Conservation (phyloP, 2,113 vertebrate genomes). For the Pteropus alecto region DNA sequence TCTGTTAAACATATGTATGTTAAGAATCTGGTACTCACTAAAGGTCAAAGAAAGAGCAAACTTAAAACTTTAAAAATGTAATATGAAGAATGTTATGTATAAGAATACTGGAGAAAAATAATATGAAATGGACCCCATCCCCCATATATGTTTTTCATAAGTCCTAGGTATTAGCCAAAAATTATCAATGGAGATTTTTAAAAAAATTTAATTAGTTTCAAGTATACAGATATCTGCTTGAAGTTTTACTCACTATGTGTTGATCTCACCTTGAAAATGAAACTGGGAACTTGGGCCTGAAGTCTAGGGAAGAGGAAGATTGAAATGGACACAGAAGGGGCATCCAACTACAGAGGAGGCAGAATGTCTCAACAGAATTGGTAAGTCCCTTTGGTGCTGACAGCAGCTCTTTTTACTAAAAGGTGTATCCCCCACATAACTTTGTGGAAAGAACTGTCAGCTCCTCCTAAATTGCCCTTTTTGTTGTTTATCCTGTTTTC, state of each 20-base stretch:
- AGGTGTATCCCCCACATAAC: not conserved
- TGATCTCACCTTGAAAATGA: not conserved
- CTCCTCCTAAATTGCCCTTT: not conserved
- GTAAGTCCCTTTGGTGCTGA: not conserved
- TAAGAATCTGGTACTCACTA: not conserved
- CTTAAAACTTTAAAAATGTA: not conserved
- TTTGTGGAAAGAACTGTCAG: not conserved
- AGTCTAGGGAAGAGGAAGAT: not conserved
- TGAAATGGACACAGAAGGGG: not conserved
- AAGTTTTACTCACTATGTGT: not conserved
- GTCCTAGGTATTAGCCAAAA: not conserved
- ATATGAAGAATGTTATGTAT: not conserved
- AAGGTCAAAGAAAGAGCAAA: not conserved
- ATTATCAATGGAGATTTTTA: not conserved
- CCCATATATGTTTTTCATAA: not conserved
- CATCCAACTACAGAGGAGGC: not conserved
- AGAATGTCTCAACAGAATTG: not conserved
- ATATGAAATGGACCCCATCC: not conserved
- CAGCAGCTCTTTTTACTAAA: not conserved
- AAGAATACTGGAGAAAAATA: not conserved
- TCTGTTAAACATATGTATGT: not conserved
- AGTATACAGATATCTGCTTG: not conserved
- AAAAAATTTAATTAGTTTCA: not conserved
- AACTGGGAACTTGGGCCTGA: not conserved
- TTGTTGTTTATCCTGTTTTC: conserved; percentile 34